Conservation (phyloP, 2,797 vertebrate genomes). For the Muraenolepis orangiensis region DNA sequence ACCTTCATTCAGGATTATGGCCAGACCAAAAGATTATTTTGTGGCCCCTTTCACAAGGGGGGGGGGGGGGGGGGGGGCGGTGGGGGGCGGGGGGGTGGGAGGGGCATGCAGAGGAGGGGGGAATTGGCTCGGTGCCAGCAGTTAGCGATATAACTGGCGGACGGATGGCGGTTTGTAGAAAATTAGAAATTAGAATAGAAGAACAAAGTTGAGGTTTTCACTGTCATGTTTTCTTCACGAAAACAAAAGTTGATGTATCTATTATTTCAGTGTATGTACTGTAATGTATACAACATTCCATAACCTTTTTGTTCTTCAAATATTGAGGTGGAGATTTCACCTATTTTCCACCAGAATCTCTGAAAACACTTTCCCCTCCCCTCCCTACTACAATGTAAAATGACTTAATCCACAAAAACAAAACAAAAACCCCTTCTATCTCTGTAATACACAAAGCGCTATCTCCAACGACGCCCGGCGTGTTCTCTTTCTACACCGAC, state of each 20-base stretch:
- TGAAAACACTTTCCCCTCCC: background rate
- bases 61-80: too few species aligned
- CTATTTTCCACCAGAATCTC: too few species aligned
- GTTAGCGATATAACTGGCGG: background rate
- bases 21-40: constrained; percentile 33
- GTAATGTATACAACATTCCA: background rate
- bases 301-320: background rate
- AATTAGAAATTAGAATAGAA: background rate
- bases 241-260: too few species aligned
- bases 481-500: background rate
- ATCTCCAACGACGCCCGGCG: background rate
- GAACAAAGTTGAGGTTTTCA: background rate
- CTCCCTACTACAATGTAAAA: background rate
- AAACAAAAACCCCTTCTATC: background rate
- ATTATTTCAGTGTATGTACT: background rate
- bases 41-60: constrained; percentile 27
- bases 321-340: background rate
- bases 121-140: constrained; percentile 26
- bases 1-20: background rate
- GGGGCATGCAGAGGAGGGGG: constrained; percentile 20
- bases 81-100: too few species aligned
- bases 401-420: too few species aligned
- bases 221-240: background rate
- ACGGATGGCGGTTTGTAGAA: background rate
- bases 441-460: background rate